Evolutionary conservation across 2,888 invertebrate genomes (phyloP), one percentile per base, ranked within the genome.

Genomic region (Troides oblongomaculatus): DNA sequence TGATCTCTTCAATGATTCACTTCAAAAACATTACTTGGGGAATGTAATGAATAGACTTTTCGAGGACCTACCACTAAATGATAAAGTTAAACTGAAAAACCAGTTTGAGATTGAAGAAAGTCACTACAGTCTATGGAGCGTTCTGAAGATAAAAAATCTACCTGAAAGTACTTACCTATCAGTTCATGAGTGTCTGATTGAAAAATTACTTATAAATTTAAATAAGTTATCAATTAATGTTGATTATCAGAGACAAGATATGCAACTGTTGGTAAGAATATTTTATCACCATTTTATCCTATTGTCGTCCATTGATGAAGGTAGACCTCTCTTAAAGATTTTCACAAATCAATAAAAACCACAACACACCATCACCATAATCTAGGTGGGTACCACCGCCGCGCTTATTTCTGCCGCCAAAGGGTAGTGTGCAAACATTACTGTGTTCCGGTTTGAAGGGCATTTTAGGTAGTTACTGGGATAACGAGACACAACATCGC

Each of bases 1-100:
- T 5, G 57, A 57, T 18, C 57, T 76, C 60, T 88, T 90, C 62
- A 4, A 50, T 0, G 66, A 77, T 25, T 88, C 87, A 0, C 89
- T 88, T 0, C 92, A 90, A 78, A 75, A 78, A 73, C 69, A 82
- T 0, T 81, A 89, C 57, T 66, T 93, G 17, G 73, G 75, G 2
- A 72, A 78, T 36, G 83, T 83, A 0, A 78, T 92, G 25, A 73
- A 73, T 14, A 75, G 76, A 59, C 71, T 90, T n/a, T 89, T 86
- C 63, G 73, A 81, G 72, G 67, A 67, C 1, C 74, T 89, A 77
- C 71, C 77, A 1, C 72, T 78, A 56, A 84, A 85, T 17, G 84
- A 88, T 30, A 88, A 83, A 77, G 62, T 78, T 0, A 77, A 73
- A 72, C 68, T 90, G 8, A 82, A 79, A 64, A 82, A 81, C 57